Base-by-base conservation (phyloP, 2,113 vertebrate genomes). In the Vanacampus margaritifer region DNA sequence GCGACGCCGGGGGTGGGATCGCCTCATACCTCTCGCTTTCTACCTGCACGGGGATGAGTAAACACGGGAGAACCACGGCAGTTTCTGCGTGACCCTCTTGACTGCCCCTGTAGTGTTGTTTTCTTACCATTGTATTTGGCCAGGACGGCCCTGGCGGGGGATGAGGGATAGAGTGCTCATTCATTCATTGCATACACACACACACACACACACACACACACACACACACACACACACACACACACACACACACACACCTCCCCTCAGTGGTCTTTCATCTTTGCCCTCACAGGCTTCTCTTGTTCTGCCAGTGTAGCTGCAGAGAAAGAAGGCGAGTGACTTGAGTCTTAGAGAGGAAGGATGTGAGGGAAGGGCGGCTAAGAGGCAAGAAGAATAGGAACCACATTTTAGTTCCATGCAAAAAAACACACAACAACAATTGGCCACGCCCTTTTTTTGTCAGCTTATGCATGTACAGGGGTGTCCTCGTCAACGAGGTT, bases 261-360 rank as follows among this genome's bases (percentile, higher is more conserved):
- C 79, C 81, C 62, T 77, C 67, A 11, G 64, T 67, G 80, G 81
- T 79, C 89, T 89, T 89, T 89, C 87, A 89, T 91, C 87, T 89
- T 84, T 70, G 71, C 84, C 76, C 84, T 85, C 87, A 91, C 88
- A 90, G 86, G 73, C 84, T 56, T 81, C 87, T 86, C 89, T 89
- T 90, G 87, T 90, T 89, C 82, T 79, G 78, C 82, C 79, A 69
- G 78, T 85, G 73, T 84, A 17, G n/a, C 65, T 78, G 71, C 80
- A 65, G 78, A 72, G 71, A 80, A 64, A 79, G 69, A 65, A 56
- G 68, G 71, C 21, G 5, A 64, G 68, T 59, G 64, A 46, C 72
- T 63, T 23, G 65, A 64, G 67, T 67, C 69, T 61, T 61, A 79
- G 36, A 58, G 73, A 83, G 76, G 77, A 72, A 82, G 82, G 79